Evolutionary conservation across 2,113 vertebrate species (phyloP), one percentile per base, ranked within the genome.

Genomic region (Scopus umbretta): DNA sequence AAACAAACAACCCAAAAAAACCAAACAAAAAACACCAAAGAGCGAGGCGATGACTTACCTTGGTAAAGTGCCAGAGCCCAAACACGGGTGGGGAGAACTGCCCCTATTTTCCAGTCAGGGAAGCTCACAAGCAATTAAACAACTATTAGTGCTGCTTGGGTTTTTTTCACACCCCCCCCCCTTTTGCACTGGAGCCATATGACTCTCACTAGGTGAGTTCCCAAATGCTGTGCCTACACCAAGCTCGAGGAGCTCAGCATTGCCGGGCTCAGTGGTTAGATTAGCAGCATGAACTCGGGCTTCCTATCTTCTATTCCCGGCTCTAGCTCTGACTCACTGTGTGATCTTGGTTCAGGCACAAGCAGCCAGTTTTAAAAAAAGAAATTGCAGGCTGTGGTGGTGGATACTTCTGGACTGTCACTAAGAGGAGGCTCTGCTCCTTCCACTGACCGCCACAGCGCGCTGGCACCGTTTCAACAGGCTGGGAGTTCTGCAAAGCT

Each of bases 341-440:
- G 34, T 12, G 82, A 55, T n/a, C 59, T 4, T 2, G 32, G 74
- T 7, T 13, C 70, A 23, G 61, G 58, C 45, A 73, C 42, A 52
- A 58, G 67, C 76, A 65, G 61, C 9, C 21, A 11, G 32, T 52
- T 32, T 62, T 19, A 21, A 11, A 13, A n/a, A n/a, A 36, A 72
- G 34, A 47, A 83, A 86, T 42, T 56, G 38, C 66, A 80, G 88
- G 43, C 74, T 61, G 92, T 5, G 79, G 20, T 22, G 34, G 50
- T 45, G 88, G 71, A 1, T 0, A 1, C 40, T 61, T 14, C 55
- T 34, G 74, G 74, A 0, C 21, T 7, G 34, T 40, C 74, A 6
- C 90, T 7, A 19, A 1, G 59, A 34, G 40, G 78, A 38, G 30
- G 34, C 42, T 61, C 66, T 17, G 43, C 62, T 76, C 5, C 1